Percentiles rank a stretch among this genome's conserved stretches.
phyloP scores from a whole-genome alignment of 2,888 invertebrate species.

The Mesoligia furuncula region DNA sequence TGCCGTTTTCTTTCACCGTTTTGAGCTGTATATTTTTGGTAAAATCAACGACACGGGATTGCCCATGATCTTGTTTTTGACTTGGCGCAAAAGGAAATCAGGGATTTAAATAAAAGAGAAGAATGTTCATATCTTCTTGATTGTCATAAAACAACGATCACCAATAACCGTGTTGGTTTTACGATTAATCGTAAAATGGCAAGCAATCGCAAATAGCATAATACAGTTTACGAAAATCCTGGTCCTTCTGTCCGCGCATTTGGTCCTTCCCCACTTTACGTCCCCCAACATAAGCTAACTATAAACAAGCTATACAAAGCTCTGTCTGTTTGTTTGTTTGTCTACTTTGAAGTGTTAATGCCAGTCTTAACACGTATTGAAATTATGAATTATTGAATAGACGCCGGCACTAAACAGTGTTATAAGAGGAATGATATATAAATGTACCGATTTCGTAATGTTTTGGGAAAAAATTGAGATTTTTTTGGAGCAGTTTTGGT shows the following conservation, averaged over 20 bases:
- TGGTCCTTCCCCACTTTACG: neutral
- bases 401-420: constrained; percentile 70
- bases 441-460: constrained; percentile 56
- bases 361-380: constrained; percentile 83
- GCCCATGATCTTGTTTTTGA: neutral
- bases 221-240: neutral
- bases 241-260: neutral
- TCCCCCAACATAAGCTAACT: constrained; percentile 56
- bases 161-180: neutral
- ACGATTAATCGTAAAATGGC: neutral
- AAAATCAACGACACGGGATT: neutral
- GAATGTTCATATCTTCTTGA: too few species aligned
- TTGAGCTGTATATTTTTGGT: neutral
- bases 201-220: neutral
- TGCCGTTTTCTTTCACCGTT: neutral
- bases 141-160: neutral
- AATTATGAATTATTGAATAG: constrained; percentile 87
- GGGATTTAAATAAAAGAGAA: neutral
- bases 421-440: constrained; percentile 68
- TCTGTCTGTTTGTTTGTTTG: constrained; percentile 81
- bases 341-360: constrained; percentile 83
- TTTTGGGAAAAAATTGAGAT: neutral
- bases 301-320: constrained; percentile 51
- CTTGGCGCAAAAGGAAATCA: neutral
- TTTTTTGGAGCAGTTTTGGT: constrained; percentile 17